A percentile compares a stretch with the other conserved stretches of the same genome.
Conservation (phyloP, 2,797 vertebrate genomes). For the Furcifer pardalis region DNA sequence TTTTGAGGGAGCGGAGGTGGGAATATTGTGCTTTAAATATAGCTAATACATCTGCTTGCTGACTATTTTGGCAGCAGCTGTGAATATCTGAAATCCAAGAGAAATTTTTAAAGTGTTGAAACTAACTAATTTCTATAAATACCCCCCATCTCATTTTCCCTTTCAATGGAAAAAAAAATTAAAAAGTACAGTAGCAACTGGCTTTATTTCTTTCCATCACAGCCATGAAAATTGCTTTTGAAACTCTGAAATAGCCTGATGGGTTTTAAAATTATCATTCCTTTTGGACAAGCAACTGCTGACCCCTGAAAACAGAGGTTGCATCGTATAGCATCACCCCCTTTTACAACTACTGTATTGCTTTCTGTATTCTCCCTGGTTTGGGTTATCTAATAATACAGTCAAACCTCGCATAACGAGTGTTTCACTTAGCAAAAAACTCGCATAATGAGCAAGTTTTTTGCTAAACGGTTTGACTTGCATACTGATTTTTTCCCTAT, state of each 20-base stretch:
- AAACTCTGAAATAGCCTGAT: not conserved
- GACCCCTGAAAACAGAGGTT: not conserved
- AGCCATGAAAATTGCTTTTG: not conserved
- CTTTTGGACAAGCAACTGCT: not conserved
- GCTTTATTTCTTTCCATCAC: not conserved
- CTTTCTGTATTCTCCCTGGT: not conserved
- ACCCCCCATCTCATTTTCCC: not conserved
- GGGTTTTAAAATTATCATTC: constrained; percentile 7
- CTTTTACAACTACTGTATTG: constrained; percentile 5
- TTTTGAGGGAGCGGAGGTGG: not conserved
- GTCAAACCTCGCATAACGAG: too few relatives aligned
- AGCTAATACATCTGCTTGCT: constrained; percentile 23
- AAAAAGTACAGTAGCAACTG: not conserved
- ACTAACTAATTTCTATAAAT: not conserved
- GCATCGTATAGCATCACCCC: not conserved
- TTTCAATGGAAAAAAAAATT: not conserved
- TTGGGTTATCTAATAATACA: not conserved
- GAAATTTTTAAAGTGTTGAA: not conserved
- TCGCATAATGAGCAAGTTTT: too few relatives aligned
- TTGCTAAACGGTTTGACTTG: too few relatives aligned
- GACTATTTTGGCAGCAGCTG: constrained; percentile 22
- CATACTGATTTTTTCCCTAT: too few relatives aligned
- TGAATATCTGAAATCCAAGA: constrained; percentile 6
- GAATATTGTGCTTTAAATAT: constrained; percentile 18
- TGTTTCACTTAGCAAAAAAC: too few relatives aligned